Evolutionary conservation across 2,888 invertebrate species (phyloP).

Genomic region (Nemotelus nigrinus): DNA sequence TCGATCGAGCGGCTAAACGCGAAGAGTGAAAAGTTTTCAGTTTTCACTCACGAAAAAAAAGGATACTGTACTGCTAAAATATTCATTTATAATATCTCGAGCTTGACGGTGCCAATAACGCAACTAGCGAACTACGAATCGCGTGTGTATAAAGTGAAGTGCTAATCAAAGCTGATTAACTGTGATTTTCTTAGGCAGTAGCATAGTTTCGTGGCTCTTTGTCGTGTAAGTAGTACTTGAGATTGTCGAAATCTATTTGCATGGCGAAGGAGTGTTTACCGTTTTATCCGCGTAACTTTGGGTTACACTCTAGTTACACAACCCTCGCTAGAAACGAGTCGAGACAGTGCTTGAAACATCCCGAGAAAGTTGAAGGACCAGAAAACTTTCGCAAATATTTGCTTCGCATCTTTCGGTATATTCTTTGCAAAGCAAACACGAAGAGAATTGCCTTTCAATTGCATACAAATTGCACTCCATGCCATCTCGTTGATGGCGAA

Average conservation of each 20-base stretch:
- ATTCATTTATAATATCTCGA: not conserved
- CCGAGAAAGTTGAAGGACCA: not conserved
- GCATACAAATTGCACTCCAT: too few relatives aligned
- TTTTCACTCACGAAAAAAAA: not conserved
- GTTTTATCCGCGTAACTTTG: not conserved
- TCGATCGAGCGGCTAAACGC: too few relatives aligned
- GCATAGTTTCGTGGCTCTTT: not conserved
- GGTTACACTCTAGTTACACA: not conserved
- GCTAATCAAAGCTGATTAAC: slow-evolving; percentile 32
- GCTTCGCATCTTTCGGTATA: not conserved
- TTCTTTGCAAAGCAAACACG: too few relatives aligned
- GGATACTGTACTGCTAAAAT: not conserved
- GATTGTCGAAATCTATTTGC: too few relatives aligned
- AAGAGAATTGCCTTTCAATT: too few relatives aligned
- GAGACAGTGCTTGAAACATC: too few relatives aligned
- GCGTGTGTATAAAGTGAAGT: slow-evolving; percentile 26
- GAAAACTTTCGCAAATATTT: not conserved
- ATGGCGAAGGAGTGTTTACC: not conserved
- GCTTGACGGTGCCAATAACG: slow-evolving; percentile 14
- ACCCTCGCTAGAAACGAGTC: not conserved
- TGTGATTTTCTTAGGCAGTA: slow-evolving; percentile 29
- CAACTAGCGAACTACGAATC: not conserved
- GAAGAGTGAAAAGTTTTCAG: not conserved
- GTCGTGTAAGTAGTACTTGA: slow-evolving; percentile 20
- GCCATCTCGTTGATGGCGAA: too few relatives aligned